Evolutionary conservation across 2,113 vertebrate species (phyloP), one percentile per base, ranked within the genome.

Genomic region (Shinisaurus crocodilurus): DNA sequence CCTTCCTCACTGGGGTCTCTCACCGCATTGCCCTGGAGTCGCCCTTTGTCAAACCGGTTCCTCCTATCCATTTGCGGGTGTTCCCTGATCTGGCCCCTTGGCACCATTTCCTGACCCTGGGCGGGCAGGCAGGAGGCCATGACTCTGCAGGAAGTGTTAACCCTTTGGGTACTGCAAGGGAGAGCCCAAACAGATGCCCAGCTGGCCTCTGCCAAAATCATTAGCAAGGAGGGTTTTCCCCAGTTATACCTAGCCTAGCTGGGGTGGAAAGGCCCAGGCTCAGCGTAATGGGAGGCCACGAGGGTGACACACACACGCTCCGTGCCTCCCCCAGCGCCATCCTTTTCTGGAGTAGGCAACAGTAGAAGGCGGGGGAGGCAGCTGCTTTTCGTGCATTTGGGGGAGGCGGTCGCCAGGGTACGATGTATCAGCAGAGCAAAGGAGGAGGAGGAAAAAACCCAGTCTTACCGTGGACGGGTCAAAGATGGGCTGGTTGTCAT

Each of bases 401-500:
- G 57, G 57, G 57, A 60, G 57, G 57, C 1, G 15, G 2, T 60
- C 16, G 15, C 7, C 57, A 18, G 57, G 57, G 15, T 18, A 60
- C 15, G 57, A 60, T 13, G 57, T 60, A 3, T 60, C 60, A 5
- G 60, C 5, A 29, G 5, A 1, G 74, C 2, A 37, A 0, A 0
- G 32, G 85, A 50, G 0, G 0, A 9, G 7, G 0, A 3, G 48
- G 29, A 32, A 15, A 10, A 6, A 1, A 0, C 0, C 16, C 8
- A 57, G 74, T 76, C 67, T 97, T 98, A 99, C 99, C 92, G 0
- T 3, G 18, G 1, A 0, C 0, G 97, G 93, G 4, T 95, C 0
- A 84, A 99, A 99, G 85, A 90, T 0, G 0, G 99, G 99, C 54
- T 96, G 45, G 2, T 98, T 98, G 95, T 99, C 98, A 0, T 99